phyloP scores from a whole-genome alignment of 2,113 vertebrate genomes.

The Carollia perspicillata region DNA sequence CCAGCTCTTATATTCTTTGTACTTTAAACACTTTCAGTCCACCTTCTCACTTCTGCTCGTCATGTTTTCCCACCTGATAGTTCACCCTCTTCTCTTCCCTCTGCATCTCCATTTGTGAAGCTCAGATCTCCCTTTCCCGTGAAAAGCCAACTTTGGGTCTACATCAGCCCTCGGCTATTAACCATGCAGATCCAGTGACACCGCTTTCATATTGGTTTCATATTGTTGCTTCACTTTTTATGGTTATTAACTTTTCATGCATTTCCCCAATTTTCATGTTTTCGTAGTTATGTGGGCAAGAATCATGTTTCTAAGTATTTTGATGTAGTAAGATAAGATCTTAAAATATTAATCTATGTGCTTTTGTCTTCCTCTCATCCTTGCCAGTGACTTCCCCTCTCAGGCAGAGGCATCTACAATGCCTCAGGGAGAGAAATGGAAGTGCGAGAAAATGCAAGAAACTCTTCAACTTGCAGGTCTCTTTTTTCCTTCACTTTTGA shows the following conservation, averaged over 20 bases:
- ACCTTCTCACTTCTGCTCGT: not conserved
- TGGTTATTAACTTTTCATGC: slow-evolving; percentile 46
- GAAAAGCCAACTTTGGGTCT: not conserved
- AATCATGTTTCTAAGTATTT: slow-evolving; percentile 15
- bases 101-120: not conserved
- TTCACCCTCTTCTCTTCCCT: not conserved
- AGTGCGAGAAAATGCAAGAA: not conserved
- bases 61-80: not conserved
- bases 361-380: slow-evolving; percentile 44
- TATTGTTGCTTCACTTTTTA: not conserved
- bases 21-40: not conserved
- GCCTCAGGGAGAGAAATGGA: not conserved
- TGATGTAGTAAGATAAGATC: slow-evolving; percentile 13
- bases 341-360: slow-evolving; percentile 47
- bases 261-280: slow-evolving; percentile 45
- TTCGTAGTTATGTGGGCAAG: not conserved
- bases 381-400: not conserved
- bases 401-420: not conserved
- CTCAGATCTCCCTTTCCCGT: not conserved
- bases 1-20: not conserved
- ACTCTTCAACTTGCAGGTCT: not conserved
- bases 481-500: not conserved
- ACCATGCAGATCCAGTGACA: not conserved
- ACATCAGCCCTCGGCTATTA: not conserved
- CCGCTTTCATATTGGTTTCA: slow-evolving; percentile 1